Evolutionary conservation across 2,797 vertebrate genomes (phyloP), one percentile per base, ranked within the genome.

Genomic region (Numenius phaeopus): DNA sequence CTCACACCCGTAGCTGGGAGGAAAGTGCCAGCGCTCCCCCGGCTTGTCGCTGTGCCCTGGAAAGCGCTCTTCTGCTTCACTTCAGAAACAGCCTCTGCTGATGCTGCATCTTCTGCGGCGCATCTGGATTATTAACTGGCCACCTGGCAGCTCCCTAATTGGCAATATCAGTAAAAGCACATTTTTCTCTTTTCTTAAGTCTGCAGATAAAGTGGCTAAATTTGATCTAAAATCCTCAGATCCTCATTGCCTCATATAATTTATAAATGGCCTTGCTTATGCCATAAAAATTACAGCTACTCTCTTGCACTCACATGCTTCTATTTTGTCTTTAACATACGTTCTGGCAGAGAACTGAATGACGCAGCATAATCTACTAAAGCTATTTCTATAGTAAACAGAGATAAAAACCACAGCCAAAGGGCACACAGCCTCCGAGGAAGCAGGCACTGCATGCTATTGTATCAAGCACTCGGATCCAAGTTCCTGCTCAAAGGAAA

Each of bases 381-480:
- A 90, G 94, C 80, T 83, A 79, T 88, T 94, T 66, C 92, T 94
- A 40, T 77, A 90, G 96, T 93, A 93, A 97, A 94, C 83, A 93
- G 65, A 90, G 87, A 86, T 62, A 73, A 87, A 97, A 91, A 9
- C 23, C 85, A 70, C 80, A 96, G 93, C 79, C 90, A 84, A 90
- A 91, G 95, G 95, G 94, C 93, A 86, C 0, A 2, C 59, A 10
- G 83, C 70, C 86, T 79, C 72, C 0, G 6, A 84, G 89, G 90
- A 52, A 64, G 80, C n/a, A 3, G 40, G 54, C 80, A 26, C 58
- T 2, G 2, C 1, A 1, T 37, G 16, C 22, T 47, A 8, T 2
- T 32, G 55, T 21, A 21, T 10, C 30, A 2, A 72, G 65, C 50
- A 1, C 61, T 54, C 0, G 2, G 52, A 39, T 44, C 11, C 46